A percentile compares a stretch with the other conserved stretches of the same genome.
Evolutionary conservation across 2,797 vertebrate genomes (phyloP).

Genomic region (Coluber constrictor): DNA sequence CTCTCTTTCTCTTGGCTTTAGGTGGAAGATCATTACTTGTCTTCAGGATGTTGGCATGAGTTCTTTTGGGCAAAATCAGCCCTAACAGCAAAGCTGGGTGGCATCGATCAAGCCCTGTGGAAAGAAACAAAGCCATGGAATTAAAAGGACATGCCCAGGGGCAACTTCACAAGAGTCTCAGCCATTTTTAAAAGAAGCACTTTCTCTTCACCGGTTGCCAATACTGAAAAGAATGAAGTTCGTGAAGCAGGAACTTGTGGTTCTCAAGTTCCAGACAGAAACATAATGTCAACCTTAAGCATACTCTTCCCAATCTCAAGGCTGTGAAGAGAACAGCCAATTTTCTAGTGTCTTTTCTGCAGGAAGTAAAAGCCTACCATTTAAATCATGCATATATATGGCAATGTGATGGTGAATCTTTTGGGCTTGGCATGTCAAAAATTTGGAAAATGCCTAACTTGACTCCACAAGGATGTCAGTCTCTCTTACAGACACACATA

Average conservation of each 20-base stretch:
- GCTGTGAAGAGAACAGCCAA: background rate
- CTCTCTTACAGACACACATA: background rate
- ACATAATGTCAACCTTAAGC: background rate
- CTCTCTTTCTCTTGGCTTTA: conserved; percentile 37
- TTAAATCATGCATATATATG: background rate
- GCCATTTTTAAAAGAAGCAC: background rate
- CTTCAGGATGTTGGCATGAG: background rate
- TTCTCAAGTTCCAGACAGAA: background rate
- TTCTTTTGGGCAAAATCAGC: conserved; percentile 58
- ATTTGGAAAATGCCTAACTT: background rate
- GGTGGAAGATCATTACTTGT: background rate
- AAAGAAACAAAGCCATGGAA: background rate
- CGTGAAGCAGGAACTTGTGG: background rate
- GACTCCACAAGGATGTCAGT: background rate
- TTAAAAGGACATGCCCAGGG: background rate
- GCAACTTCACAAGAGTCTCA: background rate
- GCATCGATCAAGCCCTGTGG: conserved; percentile 45
- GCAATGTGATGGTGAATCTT: background rate
- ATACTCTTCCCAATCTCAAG: background rate
- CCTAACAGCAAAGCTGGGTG: conserved; percentile 51
- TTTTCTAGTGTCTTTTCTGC: background rate
- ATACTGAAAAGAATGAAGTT: background rate
- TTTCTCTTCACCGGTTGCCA: background rate
- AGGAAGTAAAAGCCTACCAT: background rate
- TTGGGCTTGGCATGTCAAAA: background rate